Evolutionary conservation across 2,113 vertebrate species (phyloP).

Genomic region (Pionites leucogaster): DNA sequence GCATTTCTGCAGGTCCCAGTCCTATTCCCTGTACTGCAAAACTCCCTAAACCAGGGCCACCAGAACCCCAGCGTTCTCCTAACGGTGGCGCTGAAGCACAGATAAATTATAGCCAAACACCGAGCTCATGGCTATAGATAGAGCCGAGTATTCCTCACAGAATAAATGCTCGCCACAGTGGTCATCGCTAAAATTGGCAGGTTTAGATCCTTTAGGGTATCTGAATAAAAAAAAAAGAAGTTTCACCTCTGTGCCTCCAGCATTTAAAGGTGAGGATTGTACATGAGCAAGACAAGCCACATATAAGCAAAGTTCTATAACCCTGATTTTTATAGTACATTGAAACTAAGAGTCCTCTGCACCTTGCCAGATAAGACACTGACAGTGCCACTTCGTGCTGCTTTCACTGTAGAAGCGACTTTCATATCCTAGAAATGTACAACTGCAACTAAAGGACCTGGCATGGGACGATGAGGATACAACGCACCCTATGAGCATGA

Average conservation of each 20-base stretch:
- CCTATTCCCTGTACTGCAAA: not conserved
- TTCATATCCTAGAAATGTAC: not conserved
- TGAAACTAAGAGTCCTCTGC: not conserved
- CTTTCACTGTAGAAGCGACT: not conserved
- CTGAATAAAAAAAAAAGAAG: not conserved
- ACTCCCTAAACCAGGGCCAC: not conserved
- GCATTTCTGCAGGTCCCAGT: not conserved
- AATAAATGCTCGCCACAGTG: not conserved
- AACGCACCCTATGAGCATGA: not conserved
- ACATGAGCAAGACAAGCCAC: not conserved
- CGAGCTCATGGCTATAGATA: not conserved
- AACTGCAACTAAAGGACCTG: not conserved
- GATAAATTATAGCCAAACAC: not conserved
- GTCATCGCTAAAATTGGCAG: not conserved
- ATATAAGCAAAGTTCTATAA: not conserved
- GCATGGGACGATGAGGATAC: not conserved
- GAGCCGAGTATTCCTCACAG: not conserved
- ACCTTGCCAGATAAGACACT: not conserved
- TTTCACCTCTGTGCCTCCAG: not conserved
- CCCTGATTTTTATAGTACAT: not conserved
- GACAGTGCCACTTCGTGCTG: not conserved
- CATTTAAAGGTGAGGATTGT: not conserved
- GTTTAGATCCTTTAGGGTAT: not conserved
- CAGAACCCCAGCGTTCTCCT: not conserved
- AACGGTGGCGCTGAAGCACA: slow-evolving; percentile 37